Evolutionary conservation across 64 coral and sea anemone genomes (phyloP), one percentile per base, ranked within the genome.

Genomic region (Actinia tenebrosa): DNA sequence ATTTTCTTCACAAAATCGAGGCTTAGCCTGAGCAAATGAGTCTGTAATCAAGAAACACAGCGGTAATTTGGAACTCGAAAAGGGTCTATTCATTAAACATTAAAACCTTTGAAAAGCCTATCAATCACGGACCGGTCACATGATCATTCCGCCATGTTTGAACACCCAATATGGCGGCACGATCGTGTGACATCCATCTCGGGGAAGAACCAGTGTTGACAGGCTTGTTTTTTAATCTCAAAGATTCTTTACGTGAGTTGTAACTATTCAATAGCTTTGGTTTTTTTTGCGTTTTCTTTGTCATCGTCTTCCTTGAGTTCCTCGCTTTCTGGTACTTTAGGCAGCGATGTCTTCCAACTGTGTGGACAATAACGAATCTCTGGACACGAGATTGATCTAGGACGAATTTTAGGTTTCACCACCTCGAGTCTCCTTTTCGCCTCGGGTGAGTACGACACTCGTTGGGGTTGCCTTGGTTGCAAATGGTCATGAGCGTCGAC

Each of bases 321-420:
- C 20, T 92, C 91, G 87, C 88, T 92, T 89, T 92, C 91, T 61
- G 91, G 91, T 8, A 92, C 91, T 52, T 92, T 92, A 16, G 91
- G 80, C 37, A 92, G 80, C 6, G 91, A 92, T 2, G 87, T 92
- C 44, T 83, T 92, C 91, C 91, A 92, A 54, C 83, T 53, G 60
- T 92, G 91, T 18, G 85, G 56, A 79, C 71, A 78, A 10, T 86
- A 92, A 3, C 82, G 86, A 3, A 92, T 92, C 52, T 92, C 91
- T n/a, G 91, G 91, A 89, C 91, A 92, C 18, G 91, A 92, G 13
- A 92, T 78, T 7, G 91, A 92, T 7, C 91, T 87, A 18, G 91
- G 86, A 64, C 91, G 91, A 37, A 92, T 89, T 52, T 88, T 56
- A 19, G 91, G 91, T 78, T 88, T 87, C 10, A 77, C 86, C 16